A percentile compares a stretch with the other conserved stretches of the same genome.
Conservation (phyloP, 1,140 invertebrate species). For the Zaprionus camerounensis region DNA sequence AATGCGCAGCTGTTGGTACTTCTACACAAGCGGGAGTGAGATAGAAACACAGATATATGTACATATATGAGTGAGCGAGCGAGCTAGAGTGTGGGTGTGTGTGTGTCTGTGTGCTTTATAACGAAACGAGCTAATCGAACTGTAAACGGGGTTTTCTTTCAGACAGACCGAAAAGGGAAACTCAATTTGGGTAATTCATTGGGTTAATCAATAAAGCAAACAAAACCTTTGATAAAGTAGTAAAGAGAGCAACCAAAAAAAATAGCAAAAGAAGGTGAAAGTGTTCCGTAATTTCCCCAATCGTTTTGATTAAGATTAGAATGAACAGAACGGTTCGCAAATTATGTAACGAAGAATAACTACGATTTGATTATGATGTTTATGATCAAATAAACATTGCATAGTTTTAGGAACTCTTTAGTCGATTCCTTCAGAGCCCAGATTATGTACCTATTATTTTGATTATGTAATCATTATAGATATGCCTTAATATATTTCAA, state of each 20-base stretch:
- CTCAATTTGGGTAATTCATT: slow-evolving; percentile 2
- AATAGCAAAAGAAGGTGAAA: not conserved
- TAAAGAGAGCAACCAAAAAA: not conserved
- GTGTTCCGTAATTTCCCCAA: not conserved
- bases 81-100: not conserved
- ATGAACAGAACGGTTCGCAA: not conserved
- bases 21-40: slow-evolving; percentile 85
- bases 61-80: not conserved
- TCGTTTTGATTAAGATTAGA: not conserved
- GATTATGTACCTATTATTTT: too few relatives aligned
- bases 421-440: not conserved
- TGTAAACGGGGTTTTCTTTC: slow-evolving; percentile 4
- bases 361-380: not conserved
- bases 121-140: slow-evolving; percentile 37
- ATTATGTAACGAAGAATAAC: too few relatives aligned
- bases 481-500: too few relatives aligned
- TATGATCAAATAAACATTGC: not conserved
- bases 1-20: slow-evolving; percentile 96
- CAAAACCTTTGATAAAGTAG: slow-evolving; percentile 1
- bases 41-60: not conserved
- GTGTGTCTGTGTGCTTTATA: slow-evolving; percentile 20
- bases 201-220: slow-evolving; percentile 10
- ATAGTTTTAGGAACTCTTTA: not conserved
- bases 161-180: not conserved
- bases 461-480: too few relatives aligned